Evolutionary conservation across 2,797 vertebrate species (phyloP), one percentile per base, ranked within the genome.

Genomic region (Pseudopleuronectes americanus): DNA sequence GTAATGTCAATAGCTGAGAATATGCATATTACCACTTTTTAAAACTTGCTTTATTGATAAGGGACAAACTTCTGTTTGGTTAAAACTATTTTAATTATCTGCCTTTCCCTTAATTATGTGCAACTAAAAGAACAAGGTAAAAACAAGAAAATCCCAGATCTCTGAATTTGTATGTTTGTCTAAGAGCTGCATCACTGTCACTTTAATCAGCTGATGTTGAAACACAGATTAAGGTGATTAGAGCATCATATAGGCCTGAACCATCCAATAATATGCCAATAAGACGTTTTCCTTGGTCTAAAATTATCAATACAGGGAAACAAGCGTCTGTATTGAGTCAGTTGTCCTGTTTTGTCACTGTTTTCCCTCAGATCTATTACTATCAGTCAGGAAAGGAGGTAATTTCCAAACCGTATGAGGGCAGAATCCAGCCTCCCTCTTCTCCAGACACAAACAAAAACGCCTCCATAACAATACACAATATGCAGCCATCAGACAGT

Each of bases 391-490:
- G 89, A 54, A 2, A 64, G 10, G 48, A 56, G 5, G 24, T 64
- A 7, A 62, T 89, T 22, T 0, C 54, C 0, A 17, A n/a, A 3
- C 1, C 48, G 43, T 97, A 94, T 71, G 57, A 89, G 71, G 73
- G 73, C 75, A 79, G 92, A 57, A 64, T 97, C 71, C 90, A 86
- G 52, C 83, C 86, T 17, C 90, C 93, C n/a, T 76, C 74, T 8
- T 59, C 49, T 58, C 91, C 93, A 3, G 91, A 76, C 57, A 57
- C 6, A 1, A 60, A 60, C 51, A 76, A 0, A 16, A 96, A 96
- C 0, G 95, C 95, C 22, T 95, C 95, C 1, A 92, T 97, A 80
- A 90, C 88, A 8, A 95, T 97, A 74, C 90, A 58, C n/a, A 90
- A 94, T 76, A 94, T 96, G 93, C 93, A 95, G 53, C 71, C 91